These are phyloP conservation scores for Chaetodon trifascialis DNA, from an alignment of 2,113 vertebrate genomes.

Conservation along the genomic window DNA sequence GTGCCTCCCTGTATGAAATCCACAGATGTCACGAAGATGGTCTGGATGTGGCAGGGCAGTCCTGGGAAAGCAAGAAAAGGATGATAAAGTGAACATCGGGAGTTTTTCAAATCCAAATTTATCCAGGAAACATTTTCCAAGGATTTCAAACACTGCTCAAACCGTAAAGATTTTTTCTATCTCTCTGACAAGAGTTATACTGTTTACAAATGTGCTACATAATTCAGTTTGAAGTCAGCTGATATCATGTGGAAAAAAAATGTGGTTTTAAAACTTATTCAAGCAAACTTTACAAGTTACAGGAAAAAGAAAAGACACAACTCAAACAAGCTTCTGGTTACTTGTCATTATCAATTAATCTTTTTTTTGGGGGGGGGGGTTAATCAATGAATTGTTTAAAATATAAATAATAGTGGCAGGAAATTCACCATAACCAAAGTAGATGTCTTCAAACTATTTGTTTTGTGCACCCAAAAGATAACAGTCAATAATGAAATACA, in stretches of 20 bases:
- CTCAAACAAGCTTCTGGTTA: too few species aligned
- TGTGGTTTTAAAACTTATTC: not conserved
- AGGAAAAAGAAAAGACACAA: not conserved
- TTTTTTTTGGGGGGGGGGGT: too few species aligned
- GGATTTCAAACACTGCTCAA: not conserved
- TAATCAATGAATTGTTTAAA: too few species aligned
- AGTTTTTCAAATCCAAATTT: not conserved
- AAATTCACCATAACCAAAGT: not conserved
- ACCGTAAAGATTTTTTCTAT: not conserved
- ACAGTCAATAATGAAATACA: too few species aligned
- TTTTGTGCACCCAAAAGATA: not conserved
- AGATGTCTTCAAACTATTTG: not conserved
- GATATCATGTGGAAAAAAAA: too few species aligned
- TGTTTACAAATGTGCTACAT: not conserved
- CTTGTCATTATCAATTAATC: not conserved
- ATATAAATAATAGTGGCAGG: too few species aligned
- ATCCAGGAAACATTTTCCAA: not conserved
- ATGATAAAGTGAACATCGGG: not conserved
- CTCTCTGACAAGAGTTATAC: too few species aligned
- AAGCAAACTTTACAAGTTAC: not conserved
- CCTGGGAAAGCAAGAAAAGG: slow-evolving; percentile 29
- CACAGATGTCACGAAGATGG: slow-evolving; percentile 39
- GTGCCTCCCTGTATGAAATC: slow-evolving; percentile 26
- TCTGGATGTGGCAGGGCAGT: slow-evolving; percentile 35
- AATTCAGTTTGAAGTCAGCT: not conserved